These are phyloP conservation scores for Oreohelix idahoensis DNA, from an alignment of 1,140 invertebrate genomes.

Conservation along the genomic window DNA sequence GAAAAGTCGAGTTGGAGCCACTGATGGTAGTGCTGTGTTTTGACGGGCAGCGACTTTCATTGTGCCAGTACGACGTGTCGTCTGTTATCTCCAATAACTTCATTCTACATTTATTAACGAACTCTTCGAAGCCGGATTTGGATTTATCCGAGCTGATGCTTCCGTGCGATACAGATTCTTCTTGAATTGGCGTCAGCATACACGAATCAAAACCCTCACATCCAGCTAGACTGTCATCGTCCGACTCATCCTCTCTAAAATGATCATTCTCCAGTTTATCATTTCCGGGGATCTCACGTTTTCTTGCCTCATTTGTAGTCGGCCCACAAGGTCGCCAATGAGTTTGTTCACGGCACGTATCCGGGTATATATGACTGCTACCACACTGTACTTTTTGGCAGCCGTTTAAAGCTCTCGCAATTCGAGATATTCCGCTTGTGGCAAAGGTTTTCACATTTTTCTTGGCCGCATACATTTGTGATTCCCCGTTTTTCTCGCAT, in stretches of 20 bases:
- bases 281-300: not conserved
- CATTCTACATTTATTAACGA: not conserved
- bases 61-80: not conserved
- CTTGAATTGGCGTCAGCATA: conserved; percentile 10
- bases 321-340: not conserved
- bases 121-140: not conserved
- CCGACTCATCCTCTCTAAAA: not conserved
- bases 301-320: not conserved
- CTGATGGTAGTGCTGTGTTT: not conserved
- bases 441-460: not conserved
- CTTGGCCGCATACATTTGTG: not conserved
- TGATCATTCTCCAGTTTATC: not conserved
- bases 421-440: not conserved
- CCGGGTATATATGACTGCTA: not conserved
- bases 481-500: not conserved
- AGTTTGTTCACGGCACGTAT: not conserved
- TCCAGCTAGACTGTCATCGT: not conserved
- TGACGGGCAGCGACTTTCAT: not conserved
- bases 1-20: not conserved
- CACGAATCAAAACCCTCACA: conserved; percentile 6
- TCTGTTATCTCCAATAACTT: not conserved
- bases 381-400: not conserved
- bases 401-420: not conserved
- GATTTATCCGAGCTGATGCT: not conserved
- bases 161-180: not conserved